Base-by-base conservation (phyloP, 2,888 invertebrate species). In the Aricia artaxerxes region DNA sequence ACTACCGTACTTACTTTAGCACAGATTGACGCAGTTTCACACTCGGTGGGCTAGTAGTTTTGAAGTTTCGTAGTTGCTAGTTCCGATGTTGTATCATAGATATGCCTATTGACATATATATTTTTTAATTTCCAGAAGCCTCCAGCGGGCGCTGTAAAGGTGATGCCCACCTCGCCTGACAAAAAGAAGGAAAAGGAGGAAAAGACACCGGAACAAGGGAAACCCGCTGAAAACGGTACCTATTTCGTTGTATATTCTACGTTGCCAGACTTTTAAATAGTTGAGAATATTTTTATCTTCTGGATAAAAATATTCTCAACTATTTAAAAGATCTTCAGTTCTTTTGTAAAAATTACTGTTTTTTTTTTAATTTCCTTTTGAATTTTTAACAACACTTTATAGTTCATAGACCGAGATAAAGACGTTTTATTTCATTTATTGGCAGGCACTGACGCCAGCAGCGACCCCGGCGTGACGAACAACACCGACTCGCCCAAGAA, bases 101-200 rank as follows among this genome's bases (percentile, higher is more conserved):
- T 1, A 11, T 4, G 7, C 0, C 9, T 64, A 64, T 64, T 61
- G 7, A 24, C 24, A 24, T n/a, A 24, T 3, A 61, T 6, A 57
- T 13, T 80, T 75, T 40, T 69, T 38, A 78, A 79, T 38, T 95
- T 95, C 78, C 95, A 98, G 97, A 97, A 97, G 94, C 97, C 97
- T 44, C 94, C 94, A 0, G 95, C 97, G 57, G 98, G 98, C 76
- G 98, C 97, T 9, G 97, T 98, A 81, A 97, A 97, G 82, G 98
- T 98, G 82, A 95, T 98, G 91, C 97, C 97, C 77, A 95, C 96
- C 35, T 96, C 96, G 64, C 95, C 96, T 31, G 95, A 95, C 83
- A 96, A 95, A 87, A 95, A 95, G 84, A 94, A 95, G 0, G 91
- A 91, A 40, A 96, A 95, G 0, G 91, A 91, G 40, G 90, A 90